Evolutionary conservation across 2,797 vertebrate genomes (phyloP).

Genomic region (Cirrhinus mrigala): DNA sequence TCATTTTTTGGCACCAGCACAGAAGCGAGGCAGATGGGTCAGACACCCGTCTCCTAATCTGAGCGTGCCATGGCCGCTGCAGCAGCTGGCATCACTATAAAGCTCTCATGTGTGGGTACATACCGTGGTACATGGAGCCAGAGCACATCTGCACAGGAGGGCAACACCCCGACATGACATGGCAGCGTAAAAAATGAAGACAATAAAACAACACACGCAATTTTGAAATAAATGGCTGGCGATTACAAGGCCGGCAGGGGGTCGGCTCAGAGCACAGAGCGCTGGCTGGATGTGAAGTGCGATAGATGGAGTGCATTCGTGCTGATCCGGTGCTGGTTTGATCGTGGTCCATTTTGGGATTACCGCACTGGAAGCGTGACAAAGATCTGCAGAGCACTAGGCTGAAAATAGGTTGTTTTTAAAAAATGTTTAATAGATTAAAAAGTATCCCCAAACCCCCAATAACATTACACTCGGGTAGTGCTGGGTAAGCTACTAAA

Average conservation of each 20-base stretch:
- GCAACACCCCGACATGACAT: constrained; percentile 61
- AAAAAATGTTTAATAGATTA: constrained; percentile 9
- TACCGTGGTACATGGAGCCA: constrained; percentile 31
- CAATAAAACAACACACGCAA: constrained; percentile 62
- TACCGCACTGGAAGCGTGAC: constrained; percentile 57
- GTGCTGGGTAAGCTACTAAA: not conserved
- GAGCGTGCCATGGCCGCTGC: constrained; percentile 47
- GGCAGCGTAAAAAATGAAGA: constrained; percentile 43
- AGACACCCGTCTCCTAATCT: constrained; percentile 54
- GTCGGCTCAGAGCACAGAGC: constrained; percentile 9
- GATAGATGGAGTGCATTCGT: constrained; percentile 39
- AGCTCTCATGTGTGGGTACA: constrained; percentile 24
- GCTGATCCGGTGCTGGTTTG: constrained; percentile 54
- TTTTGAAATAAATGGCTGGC: constrained; percentile 58
- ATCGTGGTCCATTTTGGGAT: constrained; percentile 61
- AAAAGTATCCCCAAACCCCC: not conserved
- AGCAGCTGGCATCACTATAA: constrained; percentile 33
- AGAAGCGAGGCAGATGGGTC: constrained; percentile 61
- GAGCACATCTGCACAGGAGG: constrained; percentile 52
- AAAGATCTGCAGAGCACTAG: constrained; percentile 2
- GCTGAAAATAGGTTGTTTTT: constrained; percentile 46
- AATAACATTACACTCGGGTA: not conserved
- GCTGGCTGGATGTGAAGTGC: constrained; percentile 29
- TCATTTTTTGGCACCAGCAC: constrained; percentile 62
- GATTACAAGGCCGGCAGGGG: constrained; percentile 55